A percentile compares a stretch with the other conserved stretches of the same genome.
Evolutionary conservation across 2,797 vertebrate species (phyloP).

Genomic region (Petrocephalus sullivani): DNA sequence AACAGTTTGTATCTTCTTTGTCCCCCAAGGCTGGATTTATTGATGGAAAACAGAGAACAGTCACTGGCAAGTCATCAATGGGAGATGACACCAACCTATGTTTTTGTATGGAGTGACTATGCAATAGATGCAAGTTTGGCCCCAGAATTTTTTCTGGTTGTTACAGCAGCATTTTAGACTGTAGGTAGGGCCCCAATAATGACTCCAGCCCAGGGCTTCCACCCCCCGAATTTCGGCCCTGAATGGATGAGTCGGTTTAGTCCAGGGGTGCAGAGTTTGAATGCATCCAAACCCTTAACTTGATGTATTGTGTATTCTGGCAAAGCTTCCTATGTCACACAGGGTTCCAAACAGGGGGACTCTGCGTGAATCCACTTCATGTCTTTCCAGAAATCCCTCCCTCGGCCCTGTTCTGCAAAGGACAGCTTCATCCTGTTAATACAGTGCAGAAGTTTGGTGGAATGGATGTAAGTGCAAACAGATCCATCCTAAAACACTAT

Average conservation of each 20-base stretch:
- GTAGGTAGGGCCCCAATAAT: not conserved
- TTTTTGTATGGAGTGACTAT: not conserved
- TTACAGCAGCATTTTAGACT: not conserved
- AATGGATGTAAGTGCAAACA: not conserved
- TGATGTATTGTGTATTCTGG: constrained; percentile 4
- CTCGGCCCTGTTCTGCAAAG: not conserved
- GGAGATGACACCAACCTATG: not conserved
- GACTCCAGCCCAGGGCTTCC: not conserved
- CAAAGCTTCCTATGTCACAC: not conserved
- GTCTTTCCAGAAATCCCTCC: not conserved
- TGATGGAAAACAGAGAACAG: not conserved
- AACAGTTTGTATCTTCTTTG: constrained; percentile 30
- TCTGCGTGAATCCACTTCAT: not conserved
- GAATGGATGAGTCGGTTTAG: not conserved
- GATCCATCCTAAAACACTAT: not conserved
- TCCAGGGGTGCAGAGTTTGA: not conserved
- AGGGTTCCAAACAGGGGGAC: not conserved
- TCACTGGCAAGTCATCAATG: not conserved
- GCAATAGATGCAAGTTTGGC: not conserved
- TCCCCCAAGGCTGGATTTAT: not conserved
- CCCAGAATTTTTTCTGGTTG: not conserved
- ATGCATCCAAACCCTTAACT: not conserved
- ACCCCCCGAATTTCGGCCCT: not conserved
- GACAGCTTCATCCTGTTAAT: not conserved
- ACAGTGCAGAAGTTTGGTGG: not conserved